Conservation (phyloP, 2,113 vertebrate species). For the Tachysurus vachellii region DNA sequence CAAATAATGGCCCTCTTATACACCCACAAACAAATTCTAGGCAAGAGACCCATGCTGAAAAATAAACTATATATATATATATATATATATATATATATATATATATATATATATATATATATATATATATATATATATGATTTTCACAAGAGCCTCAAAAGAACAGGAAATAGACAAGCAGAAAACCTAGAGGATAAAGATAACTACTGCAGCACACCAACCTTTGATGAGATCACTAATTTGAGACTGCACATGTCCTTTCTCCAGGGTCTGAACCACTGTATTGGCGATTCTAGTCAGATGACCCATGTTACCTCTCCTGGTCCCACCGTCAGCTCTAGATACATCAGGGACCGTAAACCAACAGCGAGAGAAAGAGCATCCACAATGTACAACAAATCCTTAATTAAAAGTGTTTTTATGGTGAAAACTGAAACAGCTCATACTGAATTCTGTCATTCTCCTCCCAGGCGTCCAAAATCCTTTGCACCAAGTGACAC, state of each 20-base stretch:
- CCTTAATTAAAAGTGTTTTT: background rate
- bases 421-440: background rate
- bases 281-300: conserved; percentile 93
- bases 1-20: background rate
- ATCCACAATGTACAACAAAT: background rate
- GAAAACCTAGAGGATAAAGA: background rate
- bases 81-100: background rate
- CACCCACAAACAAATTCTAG: background rate
- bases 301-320: conserved; percentile 96
- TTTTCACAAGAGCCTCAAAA: background rate
- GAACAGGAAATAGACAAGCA: background rate
- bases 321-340: conserved; percentile 88
- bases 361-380: conserved; percentile 1
- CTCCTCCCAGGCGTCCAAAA: conserved; percentile 94
- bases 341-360: conserved; percentile 1
- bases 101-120: background rate
- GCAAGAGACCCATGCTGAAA: background rate
- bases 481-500: conserved; percentile 89
- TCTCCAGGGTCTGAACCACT: conserved; percentile 91
- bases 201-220: conserved; percentile 47
- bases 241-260: conserved; percentile 84
- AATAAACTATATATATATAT: background rate
- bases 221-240: conserved; percentile 88
- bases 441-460: conserved; percentile 94
- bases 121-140: background rate